Base-by-base conservation (phyloP, 2,888 invertebrate genomes). In the Macaria notata region DNA sequence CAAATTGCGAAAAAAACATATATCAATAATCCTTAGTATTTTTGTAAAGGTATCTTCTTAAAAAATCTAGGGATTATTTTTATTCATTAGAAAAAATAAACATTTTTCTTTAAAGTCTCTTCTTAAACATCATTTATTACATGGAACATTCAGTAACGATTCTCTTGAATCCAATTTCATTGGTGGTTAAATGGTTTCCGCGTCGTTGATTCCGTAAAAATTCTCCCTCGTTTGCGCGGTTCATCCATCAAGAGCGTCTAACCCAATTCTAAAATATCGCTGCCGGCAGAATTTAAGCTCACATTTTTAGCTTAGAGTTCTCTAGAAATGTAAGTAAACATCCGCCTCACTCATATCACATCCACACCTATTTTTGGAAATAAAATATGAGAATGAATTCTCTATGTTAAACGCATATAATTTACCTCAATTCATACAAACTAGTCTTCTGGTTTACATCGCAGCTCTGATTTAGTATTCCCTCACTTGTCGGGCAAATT, bases 401-500 rank as follows among this genome's bases (percentile, higher is more conserved):
- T 8, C 2, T 4, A 42, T 3, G 3, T 9, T 19, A 43, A 43
- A 9, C 42, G n/a, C 31, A 3, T 31, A 33, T 1, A 4, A 19
- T 31, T 4, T 2, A 19, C 9, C 4, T 31, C 7, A 54, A 44
- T 41, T 42, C 9, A n/a, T 9, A 39, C 9, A 41, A 52, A 48
- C 48, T 52, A 33, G 39, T 29, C 43, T 39, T 6, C 51, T 57
- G 53, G 31, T 19, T 49, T 46, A 9, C 54, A 54, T 43, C 19
- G 46, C 19, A 29, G 31, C 47, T 41, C 46, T 19, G 45, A 52
- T 57, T 46, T 46, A 65, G 63, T 65, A 75, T 76, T 75, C 75
- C 65, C 68, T 69, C 76, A 69, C 60, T 52, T 53, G 56, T 57
- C 53, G 56, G 46, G 59, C 53, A 54, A 62, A 68, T 66, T 61